Conservation (phyloP, 2,113 vertebrate genomes). For the Nycticebus coucang region DNA sequence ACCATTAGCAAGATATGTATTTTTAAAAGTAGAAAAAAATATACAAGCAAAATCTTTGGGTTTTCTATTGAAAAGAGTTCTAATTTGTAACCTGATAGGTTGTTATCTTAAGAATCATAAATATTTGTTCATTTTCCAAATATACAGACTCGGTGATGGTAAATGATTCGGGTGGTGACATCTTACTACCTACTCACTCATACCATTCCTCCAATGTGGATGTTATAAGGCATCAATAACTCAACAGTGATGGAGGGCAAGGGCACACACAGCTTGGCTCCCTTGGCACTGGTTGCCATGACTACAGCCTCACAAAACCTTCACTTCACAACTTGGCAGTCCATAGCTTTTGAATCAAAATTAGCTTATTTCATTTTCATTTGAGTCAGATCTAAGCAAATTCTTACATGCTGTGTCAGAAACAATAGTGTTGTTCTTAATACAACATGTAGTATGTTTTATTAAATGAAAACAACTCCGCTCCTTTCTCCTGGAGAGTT, state of each 20-base stretch:
- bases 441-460: not conserved
- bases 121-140: slow-evolving; percentile 1
- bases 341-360: slow-evolving; percentile 33
- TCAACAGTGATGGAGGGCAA: slow-evolving; percentile 28
- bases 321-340: slow-evolving; percentile 52
- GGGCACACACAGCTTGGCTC: not conserved
- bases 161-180: not conserved
- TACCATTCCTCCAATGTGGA: not conserved
- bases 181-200: not conserved
- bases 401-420: slow-evolving; percentile 28
- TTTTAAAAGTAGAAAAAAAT: not conserved
- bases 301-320: slow-evolving; percentile 51
- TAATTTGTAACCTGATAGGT: not conserved
- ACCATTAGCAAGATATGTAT: not conserved
- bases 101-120: slow-evolving; percentile 2
- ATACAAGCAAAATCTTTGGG: not conserved
- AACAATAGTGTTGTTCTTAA: slow-evolving; percentile 2
- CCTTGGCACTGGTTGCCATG: slow-evolving; percentile 58
- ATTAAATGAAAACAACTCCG: not conserved
- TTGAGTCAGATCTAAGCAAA: slow-evolving; percentile 31
- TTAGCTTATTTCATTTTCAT: slow-evolving; percentile 37
- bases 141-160: not conserved
- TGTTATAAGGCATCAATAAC: not conserved
- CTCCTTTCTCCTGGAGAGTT: not conserved
- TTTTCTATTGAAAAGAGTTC: not conserved